A percentile compares a stretch with the other conserved stretches of the same genome.
Evolutionary conservation across 2,113 vertebrate species (phyloP).

Genomic region (Actenoides lindsayi): DNA sequence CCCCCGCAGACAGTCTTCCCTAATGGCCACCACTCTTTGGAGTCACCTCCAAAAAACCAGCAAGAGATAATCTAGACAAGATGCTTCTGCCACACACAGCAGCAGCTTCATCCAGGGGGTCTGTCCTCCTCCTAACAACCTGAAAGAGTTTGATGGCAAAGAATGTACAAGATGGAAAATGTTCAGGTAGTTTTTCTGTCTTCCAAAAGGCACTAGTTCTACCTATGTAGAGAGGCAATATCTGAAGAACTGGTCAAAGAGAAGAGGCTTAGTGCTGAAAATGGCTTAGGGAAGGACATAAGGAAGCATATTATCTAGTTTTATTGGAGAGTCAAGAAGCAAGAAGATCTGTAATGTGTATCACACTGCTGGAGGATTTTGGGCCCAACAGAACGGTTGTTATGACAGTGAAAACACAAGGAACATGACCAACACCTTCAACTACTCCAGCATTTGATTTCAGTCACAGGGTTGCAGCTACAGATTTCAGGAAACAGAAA

Average conservation of each 20-base stretch:
- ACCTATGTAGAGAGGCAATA: background rate
- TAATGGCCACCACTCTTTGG: background rate
- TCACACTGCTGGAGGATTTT: background rate
- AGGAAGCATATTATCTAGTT: background rate
- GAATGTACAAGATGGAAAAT: background rate
- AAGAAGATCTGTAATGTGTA: background rate
- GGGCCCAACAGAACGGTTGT: background rate
- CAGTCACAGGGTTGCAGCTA: background rate
- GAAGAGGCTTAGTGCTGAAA: background rate
- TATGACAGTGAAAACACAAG: background rate
- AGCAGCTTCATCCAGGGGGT: background rate
- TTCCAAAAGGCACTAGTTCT: background rate
- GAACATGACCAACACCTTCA: background rate
- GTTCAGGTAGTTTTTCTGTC: background rate
- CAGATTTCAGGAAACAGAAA: background rate
- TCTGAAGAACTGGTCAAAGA: background rate
- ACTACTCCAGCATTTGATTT: background rate
- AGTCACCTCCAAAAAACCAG: background rate
- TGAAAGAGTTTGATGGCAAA: background rate
- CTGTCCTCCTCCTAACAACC: background rate
- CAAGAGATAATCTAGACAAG: background rate
- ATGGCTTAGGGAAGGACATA: background rate
- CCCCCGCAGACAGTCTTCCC: background rate
- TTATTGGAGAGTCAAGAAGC: background rate
- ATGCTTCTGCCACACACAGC: background rate